Evolutionary conservation across 1,140 invertebrate species (phyloP), one percentile per base, ranked within the genome.

Genomic region (Carcinoscorpius rotundicauda): DNA sequence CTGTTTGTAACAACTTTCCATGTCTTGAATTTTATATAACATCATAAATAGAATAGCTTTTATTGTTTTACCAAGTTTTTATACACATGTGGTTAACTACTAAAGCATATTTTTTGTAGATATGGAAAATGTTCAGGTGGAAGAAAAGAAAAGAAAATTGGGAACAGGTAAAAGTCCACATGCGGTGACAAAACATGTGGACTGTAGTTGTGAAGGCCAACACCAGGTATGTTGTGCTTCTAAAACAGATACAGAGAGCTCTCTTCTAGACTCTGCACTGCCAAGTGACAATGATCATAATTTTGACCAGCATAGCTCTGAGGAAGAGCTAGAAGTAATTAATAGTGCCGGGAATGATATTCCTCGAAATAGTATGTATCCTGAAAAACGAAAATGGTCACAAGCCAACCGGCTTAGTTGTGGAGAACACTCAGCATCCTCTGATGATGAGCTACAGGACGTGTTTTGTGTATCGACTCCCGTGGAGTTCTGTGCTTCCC

Each of bases 301-400:
- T 66, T 68, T 87, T 86, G 70, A 71, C 52, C 87, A 90, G 72
- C 89, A 92, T 78, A 91, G 88, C 75, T 92, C 89, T 48, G 91
- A 93, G 76, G 91, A 93, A 75, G 90, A 93, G 77, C 79, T 93
- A 60, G 88, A 91, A 80, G 87, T 88, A 69, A 88, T 89, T 71
- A 86, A 87, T 74, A 83, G 80, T 57, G 64, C 66, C 8, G 57
- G 60, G 10, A 49, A 29, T 11, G 51, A 10, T 5, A 11, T 48
- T 49, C 52, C 8, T 6, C 53, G 8, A 6, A 58, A 51, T 5
- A 51, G 49, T 51, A 60, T 58, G 49, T 55, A 51, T 53, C 83
- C 86, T 0, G 87, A 89, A 77, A 89, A 89, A 76, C 80, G 88
- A 62, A 89, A 88, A 58, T 68, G 66, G 66, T 61, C n/a, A 6